A percentile compares a stretch with the other conserved stretches of the same genome.
These are phyloP conservation scores for Gallinago stenura DNA, from an alignment of 2,797 vertebrate species.

Conservation along the genomic window DNA sequence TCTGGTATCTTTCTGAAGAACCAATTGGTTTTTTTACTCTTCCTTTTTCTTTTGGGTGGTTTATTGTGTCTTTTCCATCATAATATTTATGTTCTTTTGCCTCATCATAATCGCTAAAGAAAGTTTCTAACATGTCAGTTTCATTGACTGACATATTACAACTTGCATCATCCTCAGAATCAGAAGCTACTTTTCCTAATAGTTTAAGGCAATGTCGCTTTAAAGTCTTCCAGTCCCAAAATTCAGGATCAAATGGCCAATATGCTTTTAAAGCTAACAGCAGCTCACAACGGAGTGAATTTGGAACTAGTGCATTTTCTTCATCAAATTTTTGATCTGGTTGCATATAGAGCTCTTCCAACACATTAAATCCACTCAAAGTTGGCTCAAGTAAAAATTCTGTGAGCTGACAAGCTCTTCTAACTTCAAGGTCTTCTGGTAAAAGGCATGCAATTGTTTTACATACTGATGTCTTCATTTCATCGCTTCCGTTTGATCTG, in stretches of 20 bases:
- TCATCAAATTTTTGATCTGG: conserved; percentile 96
- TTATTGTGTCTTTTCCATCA: conserved; percentile 71
- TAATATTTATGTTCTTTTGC: conserved; percentile 77
- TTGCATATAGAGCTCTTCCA: conserved; percentile 91
- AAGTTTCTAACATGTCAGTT: conserved; percentile 79
- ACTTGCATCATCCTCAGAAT: conserved; percentile 84
- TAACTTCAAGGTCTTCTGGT: conserved; percentile 93
- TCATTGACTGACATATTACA: conserved; percentile 80
- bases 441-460: conserved; percentile 95
- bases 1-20: conserved; percentile 85
- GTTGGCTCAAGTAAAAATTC: conserved; percentile 92
- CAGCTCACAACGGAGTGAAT: conserved; percentile 96
- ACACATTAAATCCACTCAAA: conserved; percentile 85
- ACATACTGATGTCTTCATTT: conserved; percentile 92
- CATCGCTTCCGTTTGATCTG: conserved; percentile 88
- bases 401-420: conserved; percentile 94
- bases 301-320: conserved; percentile 91
- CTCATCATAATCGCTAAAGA: conserved; percentile 80
- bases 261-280: conserved; percentile 94
- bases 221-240: conserved; percentile 99
- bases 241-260: conserved; percentile 98
- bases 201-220: conserved; percentile 91
- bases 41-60: conserved; percentile 77
- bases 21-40: conserved; percentile 83
- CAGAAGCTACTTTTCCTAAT: conserved; percentile 86